These are phyloP conservation scores for Synaphobranchus kaupii DNA, from an alignment of 2,797 vertebrate genomes.

Conservation along the genomic window DNA sequence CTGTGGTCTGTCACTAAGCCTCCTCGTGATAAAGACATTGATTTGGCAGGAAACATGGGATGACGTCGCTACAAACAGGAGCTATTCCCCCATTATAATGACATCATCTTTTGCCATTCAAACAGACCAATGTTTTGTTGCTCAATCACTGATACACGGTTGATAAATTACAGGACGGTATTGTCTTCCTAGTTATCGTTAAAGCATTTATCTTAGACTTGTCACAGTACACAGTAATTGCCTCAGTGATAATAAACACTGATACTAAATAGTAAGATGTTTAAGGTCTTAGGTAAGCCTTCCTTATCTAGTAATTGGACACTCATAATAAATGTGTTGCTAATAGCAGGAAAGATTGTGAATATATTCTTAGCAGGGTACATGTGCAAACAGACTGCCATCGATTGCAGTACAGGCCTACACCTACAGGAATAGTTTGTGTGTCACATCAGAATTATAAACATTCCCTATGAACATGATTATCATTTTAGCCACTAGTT, in stretches of 20 bases:
- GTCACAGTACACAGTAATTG: background rate
- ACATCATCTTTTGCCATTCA: background rate
- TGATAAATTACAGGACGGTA: background rate
- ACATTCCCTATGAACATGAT: background rate
- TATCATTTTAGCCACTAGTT: background rate
- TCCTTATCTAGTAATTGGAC: background rate
- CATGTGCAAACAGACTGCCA: background rate
- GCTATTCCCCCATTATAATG: background rate
- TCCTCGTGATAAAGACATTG: background rate
- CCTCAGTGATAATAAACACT: background rate
- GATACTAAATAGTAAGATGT: background rate
- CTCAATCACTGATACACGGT: background rate
- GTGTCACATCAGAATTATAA: background rate
- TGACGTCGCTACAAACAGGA: background rate
- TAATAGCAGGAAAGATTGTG: background rate
- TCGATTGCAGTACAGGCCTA: background rate
- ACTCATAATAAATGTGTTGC: background rate
- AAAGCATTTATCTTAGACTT: background rate
- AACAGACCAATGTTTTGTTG: background rate
- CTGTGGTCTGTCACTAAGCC: background rate
- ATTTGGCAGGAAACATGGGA: background rate
- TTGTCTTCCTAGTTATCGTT: background rate
- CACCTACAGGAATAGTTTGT: background rate
- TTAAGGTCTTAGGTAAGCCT: background rate
- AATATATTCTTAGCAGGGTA: background rate